Conservation (phyloP, 2,113 vertebrate species). For the Pseudopipra pipra region DNA sequence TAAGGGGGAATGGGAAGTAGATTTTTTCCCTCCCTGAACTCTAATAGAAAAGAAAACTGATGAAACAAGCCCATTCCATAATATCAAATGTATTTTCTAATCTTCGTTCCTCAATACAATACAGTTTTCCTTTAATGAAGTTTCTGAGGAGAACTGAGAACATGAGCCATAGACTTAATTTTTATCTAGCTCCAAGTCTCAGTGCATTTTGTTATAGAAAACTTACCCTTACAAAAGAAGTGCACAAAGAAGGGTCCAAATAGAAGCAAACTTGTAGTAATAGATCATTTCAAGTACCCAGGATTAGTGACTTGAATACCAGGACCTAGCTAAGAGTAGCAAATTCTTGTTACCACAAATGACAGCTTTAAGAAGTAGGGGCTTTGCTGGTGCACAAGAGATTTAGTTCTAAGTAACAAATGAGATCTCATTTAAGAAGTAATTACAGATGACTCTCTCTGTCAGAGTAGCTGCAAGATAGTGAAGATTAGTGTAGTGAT, state of each 20-base stretch:
- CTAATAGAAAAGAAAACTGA: neutral
- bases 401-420: slow-evolving; percentile 40
- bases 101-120: neutral
- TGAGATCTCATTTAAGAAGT: slow-evolving; percentile 39
- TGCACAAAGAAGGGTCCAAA: neutral
- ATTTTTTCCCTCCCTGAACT: neutral
- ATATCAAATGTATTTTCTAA: neutral
- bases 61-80: neutral
- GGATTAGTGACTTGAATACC: neutral
- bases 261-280: neutral
- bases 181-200: neutral
- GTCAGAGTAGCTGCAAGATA: neutral
- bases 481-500: slow-evolving; percentile 16
- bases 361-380: neutral
- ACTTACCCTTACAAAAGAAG: neutral
- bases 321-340: neutral
- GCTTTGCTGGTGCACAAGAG: neutral
- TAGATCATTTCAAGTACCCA: neutral
- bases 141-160: neutral
- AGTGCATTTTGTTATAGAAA: neutral
- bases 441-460: slow-evolving; percentile 31
- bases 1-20: neutral
- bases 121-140: neutral
- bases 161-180: neutral
- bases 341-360: neutral